phyloP scores from a whole-genome alignment of 2,888 invertebrate genomes.

The Agrotis clavis region DNA sequence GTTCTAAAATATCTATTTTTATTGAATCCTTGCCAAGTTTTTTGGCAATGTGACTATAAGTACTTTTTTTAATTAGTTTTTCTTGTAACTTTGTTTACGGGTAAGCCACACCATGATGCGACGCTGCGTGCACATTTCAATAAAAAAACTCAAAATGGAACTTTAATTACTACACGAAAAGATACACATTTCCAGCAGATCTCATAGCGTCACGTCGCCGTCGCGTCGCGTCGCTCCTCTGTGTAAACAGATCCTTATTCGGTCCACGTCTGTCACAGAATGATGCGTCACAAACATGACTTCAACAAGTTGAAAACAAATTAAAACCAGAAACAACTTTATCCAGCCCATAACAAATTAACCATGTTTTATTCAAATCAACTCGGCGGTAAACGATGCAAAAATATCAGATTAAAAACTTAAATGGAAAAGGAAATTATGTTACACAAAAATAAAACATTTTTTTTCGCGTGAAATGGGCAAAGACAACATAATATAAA shows the following conservation, averaged over 20 bases:
- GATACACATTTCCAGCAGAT: too few species aligned
- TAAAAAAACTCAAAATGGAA: too few species aligned
- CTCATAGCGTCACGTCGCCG: too few species aligned
- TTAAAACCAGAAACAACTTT: conserved; percentile 20
- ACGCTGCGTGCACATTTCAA: too few species aligned
- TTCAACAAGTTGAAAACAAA: conserved; percentile 22
- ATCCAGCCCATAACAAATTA: conserved; percentile 10
- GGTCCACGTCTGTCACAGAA: background rate
- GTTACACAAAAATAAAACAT: background rate
- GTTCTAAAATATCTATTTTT: background rate
- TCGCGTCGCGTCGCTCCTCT: too few species aligned
- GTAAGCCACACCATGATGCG: too few species aligned
- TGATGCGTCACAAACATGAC: conserved; percentile 6
- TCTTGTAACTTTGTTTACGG: too few species aligned
- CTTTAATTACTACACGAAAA: too few species aligned
- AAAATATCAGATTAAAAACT: conserved; percentile 30
- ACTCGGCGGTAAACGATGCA: background rate
- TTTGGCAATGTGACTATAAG: too few species aligned
- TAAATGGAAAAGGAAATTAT: conserved; percentile 23
- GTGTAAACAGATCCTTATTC: background rate
- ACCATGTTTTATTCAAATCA: conserved; percentile 17
- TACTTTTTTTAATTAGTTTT: too few species aligned
- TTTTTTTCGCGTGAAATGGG: background rate
- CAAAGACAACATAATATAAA: background rate
- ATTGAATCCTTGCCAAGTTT: background rate